phyloP scores from a whole-genome alignment of 2,113 vertebrate species.

The Corythornis madagascariensis region DNA sequence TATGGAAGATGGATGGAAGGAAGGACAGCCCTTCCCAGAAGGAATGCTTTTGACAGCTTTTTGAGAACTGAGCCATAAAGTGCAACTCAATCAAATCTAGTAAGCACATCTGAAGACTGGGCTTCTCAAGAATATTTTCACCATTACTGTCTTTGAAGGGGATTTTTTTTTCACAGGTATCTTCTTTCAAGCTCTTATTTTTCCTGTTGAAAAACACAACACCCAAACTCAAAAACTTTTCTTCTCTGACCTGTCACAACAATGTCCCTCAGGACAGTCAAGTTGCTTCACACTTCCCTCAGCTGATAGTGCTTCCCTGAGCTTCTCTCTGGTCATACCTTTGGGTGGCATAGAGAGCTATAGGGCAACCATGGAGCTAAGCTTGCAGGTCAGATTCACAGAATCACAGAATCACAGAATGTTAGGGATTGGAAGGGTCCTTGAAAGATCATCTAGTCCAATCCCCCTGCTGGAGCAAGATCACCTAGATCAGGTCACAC shows the following conservation, averaged over 20 bases:
- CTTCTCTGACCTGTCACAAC: not conserved
- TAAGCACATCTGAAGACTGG: not conserved
- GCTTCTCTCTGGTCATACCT: not conserved
- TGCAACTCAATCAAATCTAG: conserved; percentile 25
- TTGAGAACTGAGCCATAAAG: not conserved
- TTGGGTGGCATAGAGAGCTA: fast-evolving
- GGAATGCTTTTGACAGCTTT: not conserved
- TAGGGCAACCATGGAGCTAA: not conserved
- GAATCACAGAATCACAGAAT: too few relatives aligned
- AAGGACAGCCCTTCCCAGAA: not conserved
- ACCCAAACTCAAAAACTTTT: not conserved
- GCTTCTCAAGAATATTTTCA: not conserved
- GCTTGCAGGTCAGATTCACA: not conserved
- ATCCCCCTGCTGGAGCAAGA: too few relatives aligned
- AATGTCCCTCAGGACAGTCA: not conserved
- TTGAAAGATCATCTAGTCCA: too few relatives aligned
- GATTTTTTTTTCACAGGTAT: not conserved
- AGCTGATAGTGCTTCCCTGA: not conserved
- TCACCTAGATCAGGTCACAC: too few relatives aligned
- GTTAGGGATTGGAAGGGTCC: too few relatives aligned
- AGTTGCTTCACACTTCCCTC: not conserved
- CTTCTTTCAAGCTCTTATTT: not conserved
- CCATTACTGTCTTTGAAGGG: not conserved
- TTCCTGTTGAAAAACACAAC: not conserved
- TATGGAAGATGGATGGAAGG: not conserved